Percentiles rank a stretch among this genome's conserved stretches.
Evolutionary conservation across 2,888 invertebrate species (phyloP).

Genomic region (Gerris lacustris): DNA sequence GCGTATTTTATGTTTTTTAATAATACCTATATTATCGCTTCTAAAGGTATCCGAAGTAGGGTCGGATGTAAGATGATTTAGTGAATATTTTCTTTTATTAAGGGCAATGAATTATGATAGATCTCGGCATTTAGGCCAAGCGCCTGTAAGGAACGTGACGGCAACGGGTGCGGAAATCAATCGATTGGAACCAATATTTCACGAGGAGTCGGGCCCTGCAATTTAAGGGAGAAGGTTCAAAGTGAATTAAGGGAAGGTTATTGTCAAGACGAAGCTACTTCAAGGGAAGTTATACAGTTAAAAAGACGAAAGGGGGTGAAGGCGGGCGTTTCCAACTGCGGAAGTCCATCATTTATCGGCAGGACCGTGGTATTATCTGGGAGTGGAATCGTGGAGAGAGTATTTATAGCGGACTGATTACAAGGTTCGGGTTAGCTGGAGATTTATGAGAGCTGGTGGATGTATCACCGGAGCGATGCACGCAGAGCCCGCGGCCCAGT

Average conservation of each 20-base stretch:
- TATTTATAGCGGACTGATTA: conserved; percentile 5
- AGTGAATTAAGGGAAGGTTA: neutral
- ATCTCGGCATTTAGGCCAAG: conserved; percentile 3
- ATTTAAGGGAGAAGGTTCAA: conserved; percentile 1
- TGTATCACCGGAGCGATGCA: neutral
- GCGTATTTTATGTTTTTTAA: conserved; percentile 2
- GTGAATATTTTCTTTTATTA: conserved; percentile 5
- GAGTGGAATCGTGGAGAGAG: neutral
- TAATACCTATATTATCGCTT: conserved; percentile 5
- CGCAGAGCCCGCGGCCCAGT: neutral
- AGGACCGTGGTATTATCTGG: neutral
- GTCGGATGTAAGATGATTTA: conserved; percentile 2
- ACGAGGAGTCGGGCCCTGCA: neutral
- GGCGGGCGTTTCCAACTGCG: conserved; percentile 1
- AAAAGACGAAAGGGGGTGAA: neutral
- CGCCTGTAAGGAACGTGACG: conserved; percentile 3
- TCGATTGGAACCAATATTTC: conserved; percentile 5
- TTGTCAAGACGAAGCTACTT: conserved; percentile 2
- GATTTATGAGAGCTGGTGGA: neutral
- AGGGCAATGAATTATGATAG: conserved; percentile 5
- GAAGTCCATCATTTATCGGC: conserved; percentile 5
- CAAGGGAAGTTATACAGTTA: conserved; percentile 1
- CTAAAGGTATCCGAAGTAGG: neutral
- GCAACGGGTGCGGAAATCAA: conserved; percentile 3
- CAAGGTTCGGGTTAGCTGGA: neutral